Evolutionary conservation across 1,140 invertebrate species (phyloP).

Genomic region (Ephestia elutella): DNA sequence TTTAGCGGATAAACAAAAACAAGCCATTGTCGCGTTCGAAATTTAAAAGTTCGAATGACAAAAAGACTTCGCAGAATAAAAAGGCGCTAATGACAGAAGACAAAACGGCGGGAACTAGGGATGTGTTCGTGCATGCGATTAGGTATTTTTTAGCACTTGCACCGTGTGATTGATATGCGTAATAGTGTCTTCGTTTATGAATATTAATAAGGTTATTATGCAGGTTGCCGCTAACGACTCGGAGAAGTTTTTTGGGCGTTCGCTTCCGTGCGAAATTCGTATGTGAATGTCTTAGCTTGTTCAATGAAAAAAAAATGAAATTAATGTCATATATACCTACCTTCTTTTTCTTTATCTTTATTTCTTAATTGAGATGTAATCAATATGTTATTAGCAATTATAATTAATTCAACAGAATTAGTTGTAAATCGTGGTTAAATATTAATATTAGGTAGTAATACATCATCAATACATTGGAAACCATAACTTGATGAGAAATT

Average conservation of each 20-base stretch:
- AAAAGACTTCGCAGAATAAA: conserved; percentile 20
- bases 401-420: too few species aligned
- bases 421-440: too few species aligned
- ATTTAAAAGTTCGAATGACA: conserved; percentile 27
- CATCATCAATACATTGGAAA: too few species aligned
- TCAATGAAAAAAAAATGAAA: conserved; percentile 20
- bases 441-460: too few species aligned
- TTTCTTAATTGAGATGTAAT: too few species aligned
- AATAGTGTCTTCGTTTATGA: conserved; percentile 44
- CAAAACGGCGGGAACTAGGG: conserved; percentile 30
- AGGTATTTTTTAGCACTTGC: conserved; percentile 42
- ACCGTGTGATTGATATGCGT: conserved; percentile 54
- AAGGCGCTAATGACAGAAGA: conserved; percentile 25
- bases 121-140: conserved; percentile 44
- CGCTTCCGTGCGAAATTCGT: conserved; percentile 46
- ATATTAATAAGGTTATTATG: conserved; percentile 45
- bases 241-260: conserved; percentile 26
- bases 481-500: too few species aligned
- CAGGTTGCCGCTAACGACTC: conserved; percentile 38
- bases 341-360: too few species aligned
- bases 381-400: too few species aligned
- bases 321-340: neutral
- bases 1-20: conserved; percentile 57
- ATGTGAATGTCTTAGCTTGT: conserved; percentile 22
- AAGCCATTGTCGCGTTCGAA: conserved; percentile 33